Percentiles rank a stretch among this genome's conserved stretches.
Conservation (phyloP, 1,140 invertebrate genomes). For the Psilanteris sp. region DNA sequence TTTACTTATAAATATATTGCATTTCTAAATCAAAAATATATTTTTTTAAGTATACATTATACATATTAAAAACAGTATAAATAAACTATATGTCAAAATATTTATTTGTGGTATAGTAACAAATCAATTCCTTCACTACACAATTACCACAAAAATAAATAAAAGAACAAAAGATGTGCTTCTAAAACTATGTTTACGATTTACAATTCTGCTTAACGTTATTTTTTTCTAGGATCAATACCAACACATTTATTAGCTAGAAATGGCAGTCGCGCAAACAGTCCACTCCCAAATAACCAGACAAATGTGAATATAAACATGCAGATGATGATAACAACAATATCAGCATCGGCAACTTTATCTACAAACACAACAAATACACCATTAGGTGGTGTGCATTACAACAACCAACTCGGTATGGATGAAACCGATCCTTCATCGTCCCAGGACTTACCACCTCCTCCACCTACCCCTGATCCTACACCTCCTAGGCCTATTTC, state of each 20-base stretch:
- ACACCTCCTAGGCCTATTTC: conserved; percentile 82
- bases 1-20: no score
- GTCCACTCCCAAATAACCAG: conserved; percentile 80
- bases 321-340: conserved; percentile 80
- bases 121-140: not conserved
- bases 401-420: conserved; percentile 67
- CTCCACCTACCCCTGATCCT: conserved; percentile 82
- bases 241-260: conserved; percentile 76
- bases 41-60: no score
- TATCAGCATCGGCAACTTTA: conserved; percentile 52
- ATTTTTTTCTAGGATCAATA: conserved; percentile 76
- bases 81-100: no score
- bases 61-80: no score
- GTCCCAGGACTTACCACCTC: conserved; percentile 76
- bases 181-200: not conserved
- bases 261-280: conserved; percentile 78
- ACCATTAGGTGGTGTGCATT: conserved; percentile 68
- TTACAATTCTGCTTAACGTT: conserved; percentile 3
- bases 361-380: conserved; percentile 80
- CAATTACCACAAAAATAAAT: conserved; percentile 12
- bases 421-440: conserved; percentile 75
- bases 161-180: conserved; percentile 48
- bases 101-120: no score
- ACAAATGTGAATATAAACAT: conserved; percentile 67
- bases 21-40: no score